Percentiles rank a stretch among this genome's conserved stretches.
phyloP scores from a whole-genome alignment of 2,797 vertebrate species.

The Acridotheres tristis region DNA sequence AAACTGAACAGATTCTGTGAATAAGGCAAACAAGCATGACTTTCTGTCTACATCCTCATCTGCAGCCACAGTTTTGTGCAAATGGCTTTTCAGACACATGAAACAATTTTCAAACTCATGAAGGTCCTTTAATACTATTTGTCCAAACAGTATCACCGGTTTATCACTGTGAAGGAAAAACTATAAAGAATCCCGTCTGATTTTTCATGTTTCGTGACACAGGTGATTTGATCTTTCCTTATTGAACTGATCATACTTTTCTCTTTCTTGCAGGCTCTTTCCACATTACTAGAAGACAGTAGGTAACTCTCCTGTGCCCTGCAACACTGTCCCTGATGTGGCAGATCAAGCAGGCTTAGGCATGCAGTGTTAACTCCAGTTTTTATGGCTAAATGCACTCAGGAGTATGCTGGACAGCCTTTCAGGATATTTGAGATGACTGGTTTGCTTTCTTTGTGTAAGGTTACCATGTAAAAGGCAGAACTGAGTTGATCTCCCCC shows the following conservation, averaged over 20 bases:
- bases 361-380: background rate
- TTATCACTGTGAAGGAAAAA: rapidly evolving
- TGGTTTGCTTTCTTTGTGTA: background rate
- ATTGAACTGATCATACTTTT: background rate
- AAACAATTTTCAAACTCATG: background rate
- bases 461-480: background rate
- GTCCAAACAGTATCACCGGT: background rate
- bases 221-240: background rate
- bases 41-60: background rate
- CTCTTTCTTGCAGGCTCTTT: background rate
- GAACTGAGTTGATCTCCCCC: background rate
- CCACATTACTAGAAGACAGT: background rate
- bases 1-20: background rate
- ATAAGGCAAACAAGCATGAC: background rate
- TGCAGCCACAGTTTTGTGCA: background rate
- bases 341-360: background rate
- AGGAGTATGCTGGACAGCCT: background rate
- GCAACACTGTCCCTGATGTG: background rate
- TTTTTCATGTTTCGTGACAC: background rate
- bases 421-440: background rate
- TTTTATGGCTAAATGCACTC: background rate
- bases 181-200: background rate
- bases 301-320: background rate
- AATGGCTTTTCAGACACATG: background rate
- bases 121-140: background rate